phyloP scores from a whole-genome alignment of 2,797 vertebrate species.

The Sebastes trivittatus region DNA sequence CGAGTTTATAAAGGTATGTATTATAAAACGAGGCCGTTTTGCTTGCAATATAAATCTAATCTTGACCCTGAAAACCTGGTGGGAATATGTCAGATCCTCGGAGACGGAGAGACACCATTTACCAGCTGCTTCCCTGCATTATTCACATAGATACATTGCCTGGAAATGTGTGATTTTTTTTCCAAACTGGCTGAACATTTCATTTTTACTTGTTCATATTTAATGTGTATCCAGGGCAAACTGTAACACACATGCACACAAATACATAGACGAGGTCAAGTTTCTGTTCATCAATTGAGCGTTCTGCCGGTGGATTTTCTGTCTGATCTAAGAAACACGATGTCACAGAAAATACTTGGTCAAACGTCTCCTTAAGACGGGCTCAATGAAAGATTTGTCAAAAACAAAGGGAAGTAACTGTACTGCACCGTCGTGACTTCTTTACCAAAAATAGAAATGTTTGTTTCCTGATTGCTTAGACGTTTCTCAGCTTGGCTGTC shows the following conservation, averaged over 20 bases:
- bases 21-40: constrained; percentile 24
- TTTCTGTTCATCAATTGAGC: constrained; percentile 2
- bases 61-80: constrained; percentile 53
- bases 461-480: constrained; percentile 36
- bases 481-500: constrained; percentile 30
- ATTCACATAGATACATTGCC: constrained; percentile 74
- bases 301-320: background rate
- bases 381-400: constrained; percentile 50
- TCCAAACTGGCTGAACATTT: constrained; percentile 74
- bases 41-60: constrained; percentile 54
- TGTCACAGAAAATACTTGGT: constrained; percentile 1
- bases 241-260: constrained; percentile 30
- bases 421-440: constrained; percentile 25
- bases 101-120: constrained; percentile 60
- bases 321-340: constrained; percentile 5
- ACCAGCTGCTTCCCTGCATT: constrained; percentile 70
- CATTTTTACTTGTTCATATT: constrained; percentile 70
- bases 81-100: constrained; percentile 49
- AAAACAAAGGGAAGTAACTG: constrained; percentile 45
- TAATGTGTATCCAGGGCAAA: constrained; percentile 63
- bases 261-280: background rate
- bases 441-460: constrained; percentile 59
- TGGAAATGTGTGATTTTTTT: constrained; percentile 42
- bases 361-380: constrained; percentile 5
- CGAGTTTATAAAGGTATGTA: background rate